These are phyloP conservation scores for Cisticola juncidis DNA, from an alignment of 2,113 vertebrate genomes.

Conservation along the genomic window DNA sequence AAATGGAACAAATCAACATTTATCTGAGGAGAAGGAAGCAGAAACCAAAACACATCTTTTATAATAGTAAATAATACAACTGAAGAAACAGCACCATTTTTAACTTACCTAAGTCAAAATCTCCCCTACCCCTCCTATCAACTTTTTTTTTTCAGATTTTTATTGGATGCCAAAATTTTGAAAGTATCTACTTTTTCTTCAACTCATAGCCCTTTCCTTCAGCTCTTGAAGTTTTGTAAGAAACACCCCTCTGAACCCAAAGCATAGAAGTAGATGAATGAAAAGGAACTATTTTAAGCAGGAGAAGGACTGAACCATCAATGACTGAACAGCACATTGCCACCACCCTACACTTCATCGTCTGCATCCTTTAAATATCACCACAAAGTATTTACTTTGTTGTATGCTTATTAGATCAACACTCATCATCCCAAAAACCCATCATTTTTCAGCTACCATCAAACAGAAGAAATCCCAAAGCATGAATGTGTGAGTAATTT, in stretches of 20 bases:
- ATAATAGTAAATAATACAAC: neutral
- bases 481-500: neutral
- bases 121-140: neutral
- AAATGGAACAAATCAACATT: neutral
- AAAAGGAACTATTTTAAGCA: neutral
- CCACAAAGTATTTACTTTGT: neutral
- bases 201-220: neutral
- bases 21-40: neutral
- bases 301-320: neutral
- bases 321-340: neutral
- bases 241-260: neutral
- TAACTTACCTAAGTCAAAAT: neutral
- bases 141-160: neutral
- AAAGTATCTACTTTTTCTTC: neutral
- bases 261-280: neutral
- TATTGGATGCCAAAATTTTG: neutral
- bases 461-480: neutral
- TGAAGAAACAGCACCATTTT: neutral
- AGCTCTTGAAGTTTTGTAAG: neutral
- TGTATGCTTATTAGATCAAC: neutral
- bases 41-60: neutral
- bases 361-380: neutral
- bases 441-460: neutral
- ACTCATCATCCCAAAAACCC: neutral
- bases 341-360: neutral